Percentiles rank a stretch among this genome's conserved stretches.
phyloP scores from a whole-genome alignment of 1,140 invertebrate species.

The Micrasema minimum region DNA sequence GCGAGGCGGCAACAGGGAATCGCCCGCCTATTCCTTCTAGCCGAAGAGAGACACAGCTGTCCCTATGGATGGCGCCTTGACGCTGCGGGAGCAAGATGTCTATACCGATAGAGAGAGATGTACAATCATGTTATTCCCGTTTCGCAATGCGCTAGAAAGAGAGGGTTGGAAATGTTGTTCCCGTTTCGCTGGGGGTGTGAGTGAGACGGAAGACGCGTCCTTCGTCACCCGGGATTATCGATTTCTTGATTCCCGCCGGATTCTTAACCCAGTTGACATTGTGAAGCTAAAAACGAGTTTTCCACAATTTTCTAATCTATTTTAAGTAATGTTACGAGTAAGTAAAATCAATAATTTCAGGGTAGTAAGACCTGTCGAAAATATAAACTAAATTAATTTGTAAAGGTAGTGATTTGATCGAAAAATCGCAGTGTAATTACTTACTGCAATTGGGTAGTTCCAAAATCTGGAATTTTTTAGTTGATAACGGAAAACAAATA shows the following conservation, averaged over 20 bases:
- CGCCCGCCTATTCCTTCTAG: background rate
- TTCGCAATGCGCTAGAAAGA: background rate
- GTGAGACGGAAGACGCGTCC: conserved; percentile 15
- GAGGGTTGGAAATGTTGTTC: background rate
- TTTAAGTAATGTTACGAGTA: background rate
- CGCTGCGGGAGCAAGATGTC: background rate
- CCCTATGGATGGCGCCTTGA: conserved; percentile 10
- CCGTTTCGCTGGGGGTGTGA: background rate
- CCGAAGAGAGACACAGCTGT: background rate
- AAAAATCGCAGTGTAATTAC: too few species aligned
- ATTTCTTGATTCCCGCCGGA: conserved; percentile 18
- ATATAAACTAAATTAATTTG: too few species aligned
- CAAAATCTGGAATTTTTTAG: too few species aligned
- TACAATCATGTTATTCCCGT: background rate
- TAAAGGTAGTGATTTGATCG: too few species aligned
- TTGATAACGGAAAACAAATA: too few species aligned
- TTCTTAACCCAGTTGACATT: conserved; percentile 22
- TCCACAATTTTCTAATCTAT: background rate
- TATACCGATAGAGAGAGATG: conserved; percentile 5
- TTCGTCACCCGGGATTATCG: conserved; percentile 34
- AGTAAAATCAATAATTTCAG: too few species aligned
- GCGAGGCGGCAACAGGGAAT: conserved; percentile 18
- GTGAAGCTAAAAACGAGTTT: background rate
- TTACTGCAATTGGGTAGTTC: too few species aligned
- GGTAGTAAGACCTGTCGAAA: too few species aligned